Conservation (phyloP, 2,113 vertebrate species). For the Bujurquina vittata region DNA sequence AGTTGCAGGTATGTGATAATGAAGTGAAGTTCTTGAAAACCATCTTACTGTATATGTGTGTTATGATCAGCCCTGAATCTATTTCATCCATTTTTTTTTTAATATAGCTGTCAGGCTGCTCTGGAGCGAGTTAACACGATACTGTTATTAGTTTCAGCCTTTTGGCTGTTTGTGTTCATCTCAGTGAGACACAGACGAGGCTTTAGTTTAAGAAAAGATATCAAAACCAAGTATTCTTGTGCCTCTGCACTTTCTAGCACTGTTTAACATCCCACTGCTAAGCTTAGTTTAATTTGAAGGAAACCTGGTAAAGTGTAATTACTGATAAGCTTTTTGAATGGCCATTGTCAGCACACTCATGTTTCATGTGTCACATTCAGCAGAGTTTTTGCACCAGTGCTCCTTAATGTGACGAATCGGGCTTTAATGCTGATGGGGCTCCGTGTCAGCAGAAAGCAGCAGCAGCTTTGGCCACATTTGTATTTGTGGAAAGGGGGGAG, state of each 20-base stretch:
- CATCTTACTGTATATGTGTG: background rate
- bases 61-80: background rate
- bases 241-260: background rate
- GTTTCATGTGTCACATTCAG: background rate
- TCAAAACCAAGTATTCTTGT: background rate
- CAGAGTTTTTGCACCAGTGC: background rate
- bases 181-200: background rate
- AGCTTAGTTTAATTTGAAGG: background rate
- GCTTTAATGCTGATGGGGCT: slow-evolving; percentile 34
- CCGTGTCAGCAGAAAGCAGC: slow-evolving; percentile 39
- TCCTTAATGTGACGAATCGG: slow-evolving; percentile 8
- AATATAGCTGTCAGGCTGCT: background rate
- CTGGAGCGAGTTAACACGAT: background rate
- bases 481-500: slow-evolving; percentile 2
- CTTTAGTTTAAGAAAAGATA: background rate
- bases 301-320: background rate
- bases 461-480: slow-evolving; percentile 9
- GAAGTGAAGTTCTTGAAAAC: too few relatives aligned
- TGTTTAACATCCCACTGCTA: background rate
- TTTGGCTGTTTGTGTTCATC: background rate
- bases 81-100: background rate
- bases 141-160: background rate
- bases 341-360: background rate
- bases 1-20: too few relatives aligned
- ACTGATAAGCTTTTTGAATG: fast-evolving